Evolutionary conservation across 2,113 vertebrate species (phyloP), one percentile per base, ranked within the genome.

Genomic region (Phalacrocorax carbo): DNA sequence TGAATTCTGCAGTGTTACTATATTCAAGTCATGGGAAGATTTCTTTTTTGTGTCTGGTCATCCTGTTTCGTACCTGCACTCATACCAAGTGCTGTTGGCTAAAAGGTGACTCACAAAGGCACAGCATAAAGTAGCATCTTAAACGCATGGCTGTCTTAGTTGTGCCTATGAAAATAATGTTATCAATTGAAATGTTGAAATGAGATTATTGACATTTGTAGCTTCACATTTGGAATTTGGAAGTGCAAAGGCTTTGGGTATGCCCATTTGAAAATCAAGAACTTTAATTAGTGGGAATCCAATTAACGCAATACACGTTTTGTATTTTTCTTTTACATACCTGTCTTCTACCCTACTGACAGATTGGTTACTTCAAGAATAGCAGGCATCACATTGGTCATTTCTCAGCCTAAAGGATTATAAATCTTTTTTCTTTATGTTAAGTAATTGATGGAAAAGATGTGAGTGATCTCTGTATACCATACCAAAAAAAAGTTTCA

Each of bases 271-370:
- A 85, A 96, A 85, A 73, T 52, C 40, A 82, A 92, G 58, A 95
- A 69, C 57, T 86, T 34, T 46, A 91, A 44, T 89, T 96, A 62
- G 44, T 90, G 77, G 72, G 84, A 96, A 96, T 91, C 71, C 91
- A 91, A 13, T 38, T 90, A 92, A 52, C 94, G 68, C 55, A 88
- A 82, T 93, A 77, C 46, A 58, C 42, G 58, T 76, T 36, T 75
- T 89, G 89, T 80, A 58, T 76, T 96, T 96, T 93, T 79, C 52
- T 94, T 96, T 92, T 90, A 88, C 65, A 26, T 81, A 92, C 75
- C 70, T 72, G 25, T 91, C 55, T 94, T 95, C 93, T 95, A 92
- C 10, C 16, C 40, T 94, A 27, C 83, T 94, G 89, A 71, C 49
- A 78, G 89, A 80, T 77, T 86, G 86, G 75, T 96, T 88, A 17